These are phyloP conservation scores for Platycheirus albimanus DNA, from an alignment of 2,888 invertebrate species.

Conservation along the genomic window DNA sequence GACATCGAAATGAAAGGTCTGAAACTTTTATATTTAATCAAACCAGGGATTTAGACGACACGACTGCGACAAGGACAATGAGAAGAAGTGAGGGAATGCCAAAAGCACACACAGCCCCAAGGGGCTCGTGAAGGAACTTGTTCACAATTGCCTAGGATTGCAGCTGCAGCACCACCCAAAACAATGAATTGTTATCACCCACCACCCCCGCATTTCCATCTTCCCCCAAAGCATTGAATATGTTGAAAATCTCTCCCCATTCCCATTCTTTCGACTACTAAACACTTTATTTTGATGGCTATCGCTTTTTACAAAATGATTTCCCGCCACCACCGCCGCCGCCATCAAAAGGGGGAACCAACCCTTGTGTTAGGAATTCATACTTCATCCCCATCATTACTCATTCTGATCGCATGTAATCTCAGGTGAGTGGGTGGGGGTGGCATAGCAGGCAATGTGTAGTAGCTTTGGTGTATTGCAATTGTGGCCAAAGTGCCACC, in stretches of 20 bases:
- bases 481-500: conserved; percentile 59
- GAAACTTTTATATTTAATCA: conserved; percentile 64
- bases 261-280: conserved; percentile 51
- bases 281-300: conserved; percentile 74
- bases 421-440: conserved; percentile 69
- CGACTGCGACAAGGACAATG: not conserved
- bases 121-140: conserved; percentile 62
- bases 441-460: not conserved
- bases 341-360: conserved; percentile 53
- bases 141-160: conserved; percentile 66
- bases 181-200: conserved; percentile 41
- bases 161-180: too few species aligned
- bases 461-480: conserved; percentile 20
- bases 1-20: conserved; percentile 36
- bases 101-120: conserved; percentile 48
- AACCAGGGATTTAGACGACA: conserved; percentile 23
- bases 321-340: too few species aligned
- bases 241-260: conserved; percentile 14
- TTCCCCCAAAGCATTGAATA: conserved; percentile 27
- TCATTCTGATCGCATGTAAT: conserved; percentile 74
- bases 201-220: too few species aligned
- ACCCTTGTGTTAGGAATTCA: conserved; percentile 48
- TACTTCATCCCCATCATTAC: conserved; percentile 70
- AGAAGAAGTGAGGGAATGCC: not conserved
- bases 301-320: conserved; percentile 73